A percentile compares a stretch with the other conserved stretches of the same genome.
These are phyloP conservation scores for Discoglossus pictus DNA, from an alignment of 2,797 vertebrate species.

Conservation along the genomic window DNA sequence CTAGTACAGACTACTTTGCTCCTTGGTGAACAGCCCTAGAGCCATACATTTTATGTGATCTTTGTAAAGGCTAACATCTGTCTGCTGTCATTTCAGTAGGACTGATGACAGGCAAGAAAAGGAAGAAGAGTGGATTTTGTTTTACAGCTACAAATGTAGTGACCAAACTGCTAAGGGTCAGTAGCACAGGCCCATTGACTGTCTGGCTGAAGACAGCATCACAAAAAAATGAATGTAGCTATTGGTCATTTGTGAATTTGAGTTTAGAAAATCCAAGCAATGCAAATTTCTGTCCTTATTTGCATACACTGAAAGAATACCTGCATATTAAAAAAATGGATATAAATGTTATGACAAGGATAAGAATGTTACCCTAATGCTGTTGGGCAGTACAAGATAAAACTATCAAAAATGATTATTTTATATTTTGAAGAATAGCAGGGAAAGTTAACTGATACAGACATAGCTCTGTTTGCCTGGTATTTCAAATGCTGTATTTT, in stretches of 20 bases:
- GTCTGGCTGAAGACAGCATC: constrained; percentile 41
- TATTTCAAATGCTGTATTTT: constrained; percentile 54
- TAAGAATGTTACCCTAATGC: constrained; percentile 73
- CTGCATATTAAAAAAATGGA: constrained; percentile 59
- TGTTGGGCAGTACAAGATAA: constrained; percentile 71
- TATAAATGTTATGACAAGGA: constrained; percentile 76
- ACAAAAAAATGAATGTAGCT: constrained; percentile 54
- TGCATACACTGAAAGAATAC: constrained; percentile 70
- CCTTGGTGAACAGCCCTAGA: constrained; percentile 86
- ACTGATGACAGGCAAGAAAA: constrained; percentile 91
- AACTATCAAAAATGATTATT: constrained; percentile 66
- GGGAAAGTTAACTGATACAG: constrained; percentile 66
- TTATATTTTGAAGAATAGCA: constrained; percentile 61
- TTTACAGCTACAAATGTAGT: constrained; percentile 50
- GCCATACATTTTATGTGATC: constrained; percentile 97
- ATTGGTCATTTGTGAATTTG: constrained; percentile 56
- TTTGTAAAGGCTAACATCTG: constrained; percentile 99
- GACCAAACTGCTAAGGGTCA: constrained; percentile 58
- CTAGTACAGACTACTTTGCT: constrained; percentile 67
- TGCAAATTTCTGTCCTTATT: constrained; percentile 44
- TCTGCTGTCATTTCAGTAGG: constrained; percentile 97
- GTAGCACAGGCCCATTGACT: constrained; percentile 51
- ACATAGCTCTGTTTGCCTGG: constrained; percentile 66
- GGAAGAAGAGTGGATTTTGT: constrained; percentile 55
- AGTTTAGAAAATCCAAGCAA: constrained; percentile 50